Base-by-base conservation (phyloP, 2,113 vertebrate species). In the Centrocercus urophasianus region DNA sequence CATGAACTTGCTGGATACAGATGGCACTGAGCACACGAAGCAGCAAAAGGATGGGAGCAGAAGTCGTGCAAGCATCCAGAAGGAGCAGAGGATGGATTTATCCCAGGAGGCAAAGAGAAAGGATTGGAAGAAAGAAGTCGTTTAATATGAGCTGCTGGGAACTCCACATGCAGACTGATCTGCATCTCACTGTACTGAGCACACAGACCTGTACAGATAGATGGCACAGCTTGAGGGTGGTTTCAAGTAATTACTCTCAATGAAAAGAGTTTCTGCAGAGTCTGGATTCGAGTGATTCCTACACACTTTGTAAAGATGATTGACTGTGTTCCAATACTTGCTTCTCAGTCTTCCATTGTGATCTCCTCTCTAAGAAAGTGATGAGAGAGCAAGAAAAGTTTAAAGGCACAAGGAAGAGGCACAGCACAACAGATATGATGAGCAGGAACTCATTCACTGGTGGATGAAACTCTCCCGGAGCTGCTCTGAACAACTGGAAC, bases 181-280 rank as follows among this genome's bases (percentile, higher is more conserved):
- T 42, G 75, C 57, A 30, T 2, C 61, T 74, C 45, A 10, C 16
- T 3, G 8, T 15, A 1, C 10, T 30, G 10, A 67, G 50, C 27
- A 52, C 20, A 5, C 11, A 28, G 56, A 50, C 36, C 27, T 1
- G 22, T 21, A 30, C 12, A 20, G 80, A 3, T 13, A 70, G 63
- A 8, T 22, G 36, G 25, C 27, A 25, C 22, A 38, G 36, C 34
- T 13, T 19, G 61, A 38, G 61, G 25, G 25, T 24, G 24, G 25
- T 54, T 3, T 11, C 21, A 8, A 30, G 13, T 4, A 40, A 32
- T 3, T 9, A 8, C 14, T 45, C 27, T 0, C 24, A 18, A 36
- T 4, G 71, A 63, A 63, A 48, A 75, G 43, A 38, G 20, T 18
- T 69, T 48, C 75, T 48, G 71, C 75, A 83, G 4, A 24, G 45